Evolutionary conservation across 2,113 vertebrate genomes (phyloP), one percentile per base, ranked within the genome.

Genomic region (Excalfactoria chinensis): DNA sequence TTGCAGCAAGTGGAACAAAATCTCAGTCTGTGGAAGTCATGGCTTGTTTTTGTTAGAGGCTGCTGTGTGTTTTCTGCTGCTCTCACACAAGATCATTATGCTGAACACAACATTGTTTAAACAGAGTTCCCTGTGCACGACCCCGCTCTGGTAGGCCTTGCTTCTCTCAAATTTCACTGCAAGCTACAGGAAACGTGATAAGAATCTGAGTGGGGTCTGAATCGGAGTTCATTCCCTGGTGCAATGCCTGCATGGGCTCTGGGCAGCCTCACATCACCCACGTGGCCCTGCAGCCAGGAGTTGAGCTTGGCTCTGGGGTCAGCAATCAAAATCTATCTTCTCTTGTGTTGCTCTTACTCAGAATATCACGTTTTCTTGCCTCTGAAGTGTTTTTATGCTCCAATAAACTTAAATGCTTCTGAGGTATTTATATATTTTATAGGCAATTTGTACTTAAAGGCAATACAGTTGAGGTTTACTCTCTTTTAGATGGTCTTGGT

Each of bases 401-500:
- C n/a, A 37, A 34, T 44, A 19, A 37, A 20, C 26, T 44, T 11
- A 9, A 74, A 63, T 0, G 1, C 26, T 88, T 44, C n/a, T 28
- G 74, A 66, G 22, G 19, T 21, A 6, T 22, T 37, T 37, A 10
- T 7, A 32, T 5, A 22, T 8, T 46, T 8, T 32, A 30, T 43
- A 59, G 44, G 46, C 19, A 34, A 28, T 48, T 32, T 25, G 34
- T 46, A 26, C 26, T 28, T 35, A 32, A 51, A 59, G 41, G 48
- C 37, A 13, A 23, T 6, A 49, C 21, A 26, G 28, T 28, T 49
- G 66, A 70, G 17, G 19, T 63, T 48, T 69, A 76, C 34, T 16
- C 30, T 59, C 68, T 69, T 68, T 81, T 66, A 32, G 28, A 35
- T 76, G 76, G 67, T 86, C 82, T 72, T 89, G 97, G 97, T 97